These are phyloP conservation scores for Digitonthophagus gazella DNA, from an alignment of 2,888 invertebrate genomes.

Conservation along the genomic window DNA sequence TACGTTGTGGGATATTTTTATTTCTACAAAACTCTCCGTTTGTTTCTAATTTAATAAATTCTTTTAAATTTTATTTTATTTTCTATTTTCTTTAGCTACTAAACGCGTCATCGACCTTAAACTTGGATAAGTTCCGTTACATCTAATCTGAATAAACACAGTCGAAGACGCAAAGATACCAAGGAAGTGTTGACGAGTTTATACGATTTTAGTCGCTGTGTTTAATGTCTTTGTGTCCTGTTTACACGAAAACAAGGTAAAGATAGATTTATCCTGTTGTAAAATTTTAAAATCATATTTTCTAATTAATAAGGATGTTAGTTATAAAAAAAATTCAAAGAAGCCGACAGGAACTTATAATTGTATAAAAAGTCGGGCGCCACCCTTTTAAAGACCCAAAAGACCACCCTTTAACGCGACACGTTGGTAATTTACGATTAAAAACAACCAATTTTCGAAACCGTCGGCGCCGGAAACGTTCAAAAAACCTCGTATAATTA, in stretches of 20 bases:
- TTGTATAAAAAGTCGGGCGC: not conserved
- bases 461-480: not conserved
- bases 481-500: not conserved
- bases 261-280: not conserved
- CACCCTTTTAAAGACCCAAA: not conserved
- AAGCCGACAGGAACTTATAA: not conserved
- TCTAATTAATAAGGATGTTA: no score
- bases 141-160: not conserved
- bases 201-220: not conserved
- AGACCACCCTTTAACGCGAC: no score
- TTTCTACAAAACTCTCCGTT: no score
- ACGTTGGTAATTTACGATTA: not conserved
- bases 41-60: no score
- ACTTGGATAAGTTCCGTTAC: not conserved
- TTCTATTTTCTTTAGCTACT: not conserved
- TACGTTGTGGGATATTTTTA: no score
- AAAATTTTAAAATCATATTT: no score
- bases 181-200: not conserved
- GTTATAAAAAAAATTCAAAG: not conserved
- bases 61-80: not conserved
- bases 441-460: not conserved
- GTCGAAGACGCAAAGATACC: not conserved
- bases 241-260: not conserved
- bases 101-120: not conserved
- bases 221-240: not conserved